Evolutionary conservation across 2,113 vertebrate species (phyloP).

Genomic region (Nyctereutes procyonoides): DNA sequence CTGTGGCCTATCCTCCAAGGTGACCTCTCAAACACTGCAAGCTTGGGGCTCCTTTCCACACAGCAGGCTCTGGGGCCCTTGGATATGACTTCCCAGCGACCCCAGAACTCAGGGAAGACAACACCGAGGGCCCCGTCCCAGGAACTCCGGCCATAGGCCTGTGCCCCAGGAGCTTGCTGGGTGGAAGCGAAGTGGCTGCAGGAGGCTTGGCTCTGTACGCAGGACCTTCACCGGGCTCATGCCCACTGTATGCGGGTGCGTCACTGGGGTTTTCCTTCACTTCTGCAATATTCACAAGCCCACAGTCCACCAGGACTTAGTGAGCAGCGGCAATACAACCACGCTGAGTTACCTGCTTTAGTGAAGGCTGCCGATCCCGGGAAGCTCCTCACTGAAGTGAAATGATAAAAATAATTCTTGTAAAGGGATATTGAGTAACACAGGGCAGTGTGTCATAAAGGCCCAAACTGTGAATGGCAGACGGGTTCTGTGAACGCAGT

Average conservation of each 20-base stretch:
- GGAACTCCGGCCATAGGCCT: not conserved
- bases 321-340: not conserved
- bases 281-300: not conserved
- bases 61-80: not conserved
- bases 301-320: not conserved
- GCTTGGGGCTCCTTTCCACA: not conserved
- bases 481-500: not conserved
- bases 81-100: not conserved
- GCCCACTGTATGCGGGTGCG: not conserved
- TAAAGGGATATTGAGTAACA: not conserved
- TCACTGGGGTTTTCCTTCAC: not conserved
- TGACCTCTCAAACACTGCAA: not conserved
- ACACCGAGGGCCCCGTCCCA: not conserved
- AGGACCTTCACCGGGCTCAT: no score
- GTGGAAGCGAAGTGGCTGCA: no score
- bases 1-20: not conserved
- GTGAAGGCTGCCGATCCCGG: not conserved
- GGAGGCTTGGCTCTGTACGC: no score
- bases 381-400: not conserved
- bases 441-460: not conserved
- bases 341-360: not conserved
- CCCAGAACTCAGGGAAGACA: not conserved
- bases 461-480: not conserved
- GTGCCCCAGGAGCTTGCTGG: not conserved
- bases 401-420: not conserved